Evolutionary conservation across 2,888 invertebrate species (phyloP).

Genomic region (Acrobasis suavella): DNA sequence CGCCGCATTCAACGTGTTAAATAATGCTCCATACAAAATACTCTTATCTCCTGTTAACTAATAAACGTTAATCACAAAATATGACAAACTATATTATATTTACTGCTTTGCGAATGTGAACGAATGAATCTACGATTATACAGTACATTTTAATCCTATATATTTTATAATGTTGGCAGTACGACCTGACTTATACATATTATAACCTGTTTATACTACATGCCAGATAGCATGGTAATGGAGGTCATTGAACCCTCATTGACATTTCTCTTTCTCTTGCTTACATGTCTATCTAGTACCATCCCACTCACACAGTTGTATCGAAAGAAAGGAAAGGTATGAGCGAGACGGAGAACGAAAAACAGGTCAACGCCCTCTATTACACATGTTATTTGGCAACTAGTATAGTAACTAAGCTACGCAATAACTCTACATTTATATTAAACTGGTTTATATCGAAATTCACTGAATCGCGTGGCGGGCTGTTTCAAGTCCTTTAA

Average conservation of each 20-base stretch:
- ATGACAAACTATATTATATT: slow-evolving; percentile 6
- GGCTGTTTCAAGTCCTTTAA: slow-evolving; percentile 1
- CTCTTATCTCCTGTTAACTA: slow-evolving; percentile 10
- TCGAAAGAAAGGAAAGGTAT: no score
- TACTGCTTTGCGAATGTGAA: slow-evolving; percentile 12
- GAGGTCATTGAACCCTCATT: no score
- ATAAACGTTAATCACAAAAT: slow-evolving; percentile 20
- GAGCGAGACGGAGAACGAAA: no score
- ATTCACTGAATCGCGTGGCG: slow-evolving; percentile 15
- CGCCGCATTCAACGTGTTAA: background rate
- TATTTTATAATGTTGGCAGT: slow-evolving; percentile 17
- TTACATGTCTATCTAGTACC: no score
- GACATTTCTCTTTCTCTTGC: no score
- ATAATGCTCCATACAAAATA: slow-evolving; percentile 28
- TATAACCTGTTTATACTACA: slow-evolving; percentile 12
- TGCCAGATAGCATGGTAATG: no score
- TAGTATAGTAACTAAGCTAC: slow-evolving; percentile 5
- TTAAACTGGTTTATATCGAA: slow-evolving; percentile 1
- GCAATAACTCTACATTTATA: slow-evolving; percentile 7
- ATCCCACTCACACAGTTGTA: no score
- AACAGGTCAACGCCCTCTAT: no score
- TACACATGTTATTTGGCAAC: no score
- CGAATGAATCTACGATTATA: slow-evolving; percentile 12
- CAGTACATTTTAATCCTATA: slow-evolving; percentile 12
- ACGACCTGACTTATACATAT: slow-evolving; percentile 16